phyloP scores from a whole-genome alignment of 1,140 invertebrate species.

The Anastrepha ludens region DNA sequence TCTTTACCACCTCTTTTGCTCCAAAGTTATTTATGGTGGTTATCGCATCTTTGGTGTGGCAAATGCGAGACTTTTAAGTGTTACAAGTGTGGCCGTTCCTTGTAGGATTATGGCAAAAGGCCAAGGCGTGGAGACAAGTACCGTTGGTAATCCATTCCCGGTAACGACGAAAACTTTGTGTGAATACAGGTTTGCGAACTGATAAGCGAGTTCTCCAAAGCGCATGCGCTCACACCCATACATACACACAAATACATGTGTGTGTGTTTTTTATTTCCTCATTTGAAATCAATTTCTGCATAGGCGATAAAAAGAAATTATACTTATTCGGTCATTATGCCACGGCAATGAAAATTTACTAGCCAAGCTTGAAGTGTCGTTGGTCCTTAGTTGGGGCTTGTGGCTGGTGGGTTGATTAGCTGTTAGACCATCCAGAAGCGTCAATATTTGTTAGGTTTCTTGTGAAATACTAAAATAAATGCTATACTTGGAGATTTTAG shows the following conservation, averaged over 20 bases:
- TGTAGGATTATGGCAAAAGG: slow-evolving; percentile 10
- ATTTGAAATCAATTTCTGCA: slow-evolving; percentile 31
- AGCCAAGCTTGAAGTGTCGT: background rate
- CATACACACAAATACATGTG: background rate
- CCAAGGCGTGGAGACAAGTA: slow-evolving; percentile 18
- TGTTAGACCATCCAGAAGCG: too few relatives aligned
- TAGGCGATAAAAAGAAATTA: background rate
- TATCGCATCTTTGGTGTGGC: background rate
- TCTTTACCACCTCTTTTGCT: background rate
- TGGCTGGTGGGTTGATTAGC: too few relatives aligned
- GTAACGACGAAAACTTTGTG: background rate
- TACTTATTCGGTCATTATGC: slow-evolving; percentile 43
- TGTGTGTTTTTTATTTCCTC: background rate
- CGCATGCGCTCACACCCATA: background rate
- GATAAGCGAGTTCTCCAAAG: slow-evolving; percentile 10
- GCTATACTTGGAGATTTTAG: too few relatives aligned
- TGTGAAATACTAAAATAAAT: too few relatives aligned
- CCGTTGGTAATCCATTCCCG: slow-evolving; percentile 2
- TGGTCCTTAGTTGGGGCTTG: too few relatives aligned
- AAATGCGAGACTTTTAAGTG: background rate
- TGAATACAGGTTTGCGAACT: slow-evolving; percentile 4
- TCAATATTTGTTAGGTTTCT: too few relatives aligned
- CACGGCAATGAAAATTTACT: background rate
- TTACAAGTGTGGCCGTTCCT: background rate
- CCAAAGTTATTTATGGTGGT: background rate